Evolutionary conservation across 2,888 invertebrate genomes (phyloP).

Genomic region (Drosophila nr. perissopoda): DNA sequence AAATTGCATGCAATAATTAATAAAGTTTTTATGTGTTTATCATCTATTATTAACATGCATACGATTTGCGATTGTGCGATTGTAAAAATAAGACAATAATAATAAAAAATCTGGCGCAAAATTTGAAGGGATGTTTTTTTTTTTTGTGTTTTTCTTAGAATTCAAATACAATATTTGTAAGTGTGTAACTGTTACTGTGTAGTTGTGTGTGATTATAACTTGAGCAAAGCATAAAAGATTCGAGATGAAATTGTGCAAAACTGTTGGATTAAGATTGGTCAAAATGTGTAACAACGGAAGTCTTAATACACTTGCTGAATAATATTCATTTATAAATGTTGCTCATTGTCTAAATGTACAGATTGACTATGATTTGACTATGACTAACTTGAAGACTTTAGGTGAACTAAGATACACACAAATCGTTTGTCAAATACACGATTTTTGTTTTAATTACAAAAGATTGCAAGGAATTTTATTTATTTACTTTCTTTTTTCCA

Average conservation of each 20-base stretch:
- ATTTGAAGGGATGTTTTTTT: slow-evolving; percentile 24
- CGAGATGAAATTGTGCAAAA: not conserved
- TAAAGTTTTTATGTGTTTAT: slow-evolving; percentile 59
- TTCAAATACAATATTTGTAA: slow-evolving; percentile 7
- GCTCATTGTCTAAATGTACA: not conserved
- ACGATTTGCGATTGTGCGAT: slow-evolving; percentile 38
- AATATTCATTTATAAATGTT: not conserved
- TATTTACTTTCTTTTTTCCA: not conserved
- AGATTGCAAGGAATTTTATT: not conserved
- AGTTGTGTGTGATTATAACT: not conserved
- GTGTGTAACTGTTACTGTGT: slow-evolving; percentile 13
- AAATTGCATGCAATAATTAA: slow-evolving; percentile 57
- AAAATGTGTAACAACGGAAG: not conserved
- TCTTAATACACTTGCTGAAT: not conserved
- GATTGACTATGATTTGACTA: not conserved
- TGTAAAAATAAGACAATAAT: slow-evolving; percentile 43
- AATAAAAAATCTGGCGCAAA: slow-evolving; percentile 32
- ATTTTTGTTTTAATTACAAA: not conserved
- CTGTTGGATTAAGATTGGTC: not conserved
- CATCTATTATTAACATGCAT: slow-evolving; percentile 45
- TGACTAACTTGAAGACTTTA: not conserved
- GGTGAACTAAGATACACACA: not conserved
- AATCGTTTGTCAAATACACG: not conserved
- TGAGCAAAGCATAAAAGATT: slow-evolving; percentile 3
- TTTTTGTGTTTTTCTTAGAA: not conserved